Conservation (phyloP, 1,140 invertebrate species). For the Pseudoatta argentina region DNA sequence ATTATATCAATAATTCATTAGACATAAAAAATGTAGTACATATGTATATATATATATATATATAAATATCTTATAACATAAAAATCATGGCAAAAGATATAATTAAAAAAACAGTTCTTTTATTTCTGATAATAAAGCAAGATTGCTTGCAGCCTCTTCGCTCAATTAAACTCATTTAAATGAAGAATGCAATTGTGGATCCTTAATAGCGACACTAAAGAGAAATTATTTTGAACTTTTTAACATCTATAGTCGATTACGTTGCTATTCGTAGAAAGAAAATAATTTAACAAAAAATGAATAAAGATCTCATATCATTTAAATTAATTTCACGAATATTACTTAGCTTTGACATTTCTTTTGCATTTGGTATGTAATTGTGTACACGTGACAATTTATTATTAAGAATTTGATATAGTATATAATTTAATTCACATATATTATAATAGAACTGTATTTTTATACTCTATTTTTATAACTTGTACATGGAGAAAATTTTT, state of each 20-base stretch:
- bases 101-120: background rate
- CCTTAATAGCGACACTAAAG: constrained; percentile 26
- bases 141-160: background rate
- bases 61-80: background rate
- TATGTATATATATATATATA: background rate
- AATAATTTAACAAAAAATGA: constrained; percentile 18
- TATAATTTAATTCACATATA: background rate
- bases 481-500: too few species aligned
- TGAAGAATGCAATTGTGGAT: constrained; percentile 24
- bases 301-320: background rate
- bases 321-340: constrained; percentile 21
- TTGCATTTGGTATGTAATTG: background rate
- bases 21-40: background rate
- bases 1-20: background rate
- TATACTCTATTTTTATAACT: background rate
- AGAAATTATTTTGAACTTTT: constrained; percentile 33
- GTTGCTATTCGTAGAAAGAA: background rate
- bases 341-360: background rate
- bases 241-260: background rate
- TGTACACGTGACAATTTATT: too few species aligned
- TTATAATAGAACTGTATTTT: background rate
- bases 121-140: constrained; percentile 31
- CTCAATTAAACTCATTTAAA: constrained; percentile 35
- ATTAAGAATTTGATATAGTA: too few species aligned
- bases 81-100: background rate